Base-by-base conservation (phyloP, 2,113 vertebrate genomes). In the Garra rufa region DNA sequence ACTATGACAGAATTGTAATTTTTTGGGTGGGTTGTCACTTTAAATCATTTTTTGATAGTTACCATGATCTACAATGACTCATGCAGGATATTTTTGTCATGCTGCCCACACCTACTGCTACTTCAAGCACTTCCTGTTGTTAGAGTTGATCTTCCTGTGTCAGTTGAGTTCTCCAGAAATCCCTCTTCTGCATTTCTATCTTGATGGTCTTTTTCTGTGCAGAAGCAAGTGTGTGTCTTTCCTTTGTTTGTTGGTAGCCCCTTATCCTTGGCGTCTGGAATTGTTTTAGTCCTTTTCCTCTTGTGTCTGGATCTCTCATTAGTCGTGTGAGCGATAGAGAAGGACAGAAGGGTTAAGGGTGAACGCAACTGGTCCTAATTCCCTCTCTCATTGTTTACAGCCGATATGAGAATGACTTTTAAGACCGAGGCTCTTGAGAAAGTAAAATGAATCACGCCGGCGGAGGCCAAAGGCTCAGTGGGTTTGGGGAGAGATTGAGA, bases 311-410 rank as follows among this genome's bases (percentile, higher is more conserved):
- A 85, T 80, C 74, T 85, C 83, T 87, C 85, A 85, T 91, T 87
- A 91, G 57, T 19, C 6, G 26, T 21, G 28, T 48, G 57, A 65
- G 24, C 14, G 63, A 50, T 28, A 34, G 70, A 24, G 30, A 28
- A 55, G 50, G 41, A 44, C 84, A 78, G 24, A 17, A 71, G 73
- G 85, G 85, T 86, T 41, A 57, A 83, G 57, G 84, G 87, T 69
- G 61, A 48, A 55, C 6, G 1, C 34, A 61, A 81, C 70, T 84
- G 50, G 26, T 59, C 38, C 50, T 85, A 59, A 83, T 81, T 86
- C 86, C 81, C 83, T 87, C 77, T 74, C 75, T 74, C 76, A 90
- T 87, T 92, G 87, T 93, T 92, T 88, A 85, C 85, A 87, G 73
- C 73, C 6, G 30, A 77, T 59, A 24, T 81, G 63, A 67, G 30